Percentiles rank a stretch among this genome's conserved stretches.
Conservation (phyloP, 2,797 vertebrate genomes). For the Rhynchotus rufescens region DNA sequence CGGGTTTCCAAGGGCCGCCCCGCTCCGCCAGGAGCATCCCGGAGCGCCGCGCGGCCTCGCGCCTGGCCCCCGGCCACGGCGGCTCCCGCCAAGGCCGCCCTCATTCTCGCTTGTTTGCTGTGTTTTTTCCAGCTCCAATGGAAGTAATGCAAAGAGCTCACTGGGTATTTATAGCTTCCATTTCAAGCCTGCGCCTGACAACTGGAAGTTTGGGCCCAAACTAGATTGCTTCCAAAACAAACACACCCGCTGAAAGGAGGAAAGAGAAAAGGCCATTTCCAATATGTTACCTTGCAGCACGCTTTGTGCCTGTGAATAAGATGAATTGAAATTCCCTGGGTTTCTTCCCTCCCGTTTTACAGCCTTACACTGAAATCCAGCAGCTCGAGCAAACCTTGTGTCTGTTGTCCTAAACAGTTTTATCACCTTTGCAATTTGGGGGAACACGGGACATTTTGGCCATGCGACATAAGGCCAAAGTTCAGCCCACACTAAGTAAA, state of each 20-base stretch:
- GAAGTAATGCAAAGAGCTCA: slow-evolving; percentile 54
- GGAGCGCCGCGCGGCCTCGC: too few species aligned
- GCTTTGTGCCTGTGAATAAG: neutral
- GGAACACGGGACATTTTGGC: neutral
- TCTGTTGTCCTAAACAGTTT: neutral
- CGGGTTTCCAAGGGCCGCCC: slow-evolving; percentile 12
- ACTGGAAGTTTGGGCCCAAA: neutral
- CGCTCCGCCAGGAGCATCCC: too few species aligned
- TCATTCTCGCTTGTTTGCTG: neutral
- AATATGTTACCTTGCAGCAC: neutral
- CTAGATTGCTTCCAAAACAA: neutral
- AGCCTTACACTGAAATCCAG: neutral
- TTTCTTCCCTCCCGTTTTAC: neutral
- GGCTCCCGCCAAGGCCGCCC: slow-evolving; percentile 6
- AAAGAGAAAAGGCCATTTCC: neutral
- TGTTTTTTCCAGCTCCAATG: slow-evolving; percentile 41
- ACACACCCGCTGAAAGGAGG: neutral
- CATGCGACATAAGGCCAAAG: neutral
- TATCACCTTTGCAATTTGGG: neutral
- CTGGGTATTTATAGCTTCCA: slow-evolving; percentile 41
- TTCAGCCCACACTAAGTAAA: neutral
- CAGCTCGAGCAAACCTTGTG: neutral
- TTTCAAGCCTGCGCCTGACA: slow-evolving; percentile 55
- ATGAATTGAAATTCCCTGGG: neutral
- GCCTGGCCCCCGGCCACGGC: slow-evolving; percentile 58